phyloP scores from a whole-genome alignment of 2,888 invertebrate species.

The Metalampra italica region DNA sequence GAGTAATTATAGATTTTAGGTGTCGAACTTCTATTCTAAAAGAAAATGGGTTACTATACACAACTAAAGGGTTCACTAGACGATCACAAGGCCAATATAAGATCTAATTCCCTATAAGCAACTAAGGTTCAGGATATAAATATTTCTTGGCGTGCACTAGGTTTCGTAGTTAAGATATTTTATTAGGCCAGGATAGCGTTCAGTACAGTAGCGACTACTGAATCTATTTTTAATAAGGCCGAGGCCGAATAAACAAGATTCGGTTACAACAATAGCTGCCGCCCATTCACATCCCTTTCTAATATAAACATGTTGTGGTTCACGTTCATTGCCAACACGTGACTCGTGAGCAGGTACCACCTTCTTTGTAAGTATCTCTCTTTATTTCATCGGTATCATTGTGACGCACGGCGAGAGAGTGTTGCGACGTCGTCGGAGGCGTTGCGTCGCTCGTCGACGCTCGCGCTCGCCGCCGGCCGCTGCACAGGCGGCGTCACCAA shows the following conservation, averaged over 20 bases:
- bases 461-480: slow-evolving; percentile 11
- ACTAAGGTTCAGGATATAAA: too few species aligned
- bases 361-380: slow-evolving; percentile 23
- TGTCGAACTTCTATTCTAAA: too few species aligned
- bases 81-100: too few species aligned
- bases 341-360: slow-evolving; percentile 20
- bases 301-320: slow-evolving; percentile 19
- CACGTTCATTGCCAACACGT: slow-evolving; percentile 34
- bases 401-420: slow-evolving; percentile 30
- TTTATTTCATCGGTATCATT: slow-evolving; percentile 9
- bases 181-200: too few species aligned
- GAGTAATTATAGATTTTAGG: too few species aligned
- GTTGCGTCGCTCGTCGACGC: slow-evolving; percentile 20
- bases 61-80: too few species aligned
- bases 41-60: too few species aligned
- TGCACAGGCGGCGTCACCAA: slow-evolving; percentile 62
- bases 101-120: too few species aligned
- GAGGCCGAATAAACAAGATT: slow-evolving; percentile 19
- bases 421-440: slow-evolving; percentile 22
- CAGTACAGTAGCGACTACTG: too few species aligned
- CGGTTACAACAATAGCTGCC: neutral
- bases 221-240: neutral
- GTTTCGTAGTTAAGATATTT: too few species aligned
- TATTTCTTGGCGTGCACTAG: too few species aligned
- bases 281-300: neutral